Evolutionary conservation across 1,140 invertebrate genomes (phyloP).

Genomic region (Trinorchestia longiramus): DNA sequence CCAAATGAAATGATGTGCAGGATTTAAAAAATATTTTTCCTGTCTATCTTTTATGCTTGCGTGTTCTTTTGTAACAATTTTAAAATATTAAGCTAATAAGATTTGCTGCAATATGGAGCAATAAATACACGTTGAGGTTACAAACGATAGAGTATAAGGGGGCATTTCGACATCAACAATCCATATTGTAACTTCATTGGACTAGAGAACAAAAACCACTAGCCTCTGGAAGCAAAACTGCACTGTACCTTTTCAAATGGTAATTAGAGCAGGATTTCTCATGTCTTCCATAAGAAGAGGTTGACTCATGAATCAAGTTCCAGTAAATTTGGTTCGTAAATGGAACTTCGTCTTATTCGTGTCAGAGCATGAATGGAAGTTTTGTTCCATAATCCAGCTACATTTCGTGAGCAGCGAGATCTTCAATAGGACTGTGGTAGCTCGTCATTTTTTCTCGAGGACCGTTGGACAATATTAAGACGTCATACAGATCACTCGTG

Average conservation of each 20-base stretch:
- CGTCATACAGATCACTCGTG: constrained; percentile 39
- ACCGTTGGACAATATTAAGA: constrained; percentile 30
- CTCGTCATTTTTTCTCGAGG: constrained; percentile 16
- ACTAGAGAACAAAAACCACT: background rate
- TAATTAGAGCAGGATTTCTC: background rate
- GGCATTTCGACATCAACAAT: background rate
- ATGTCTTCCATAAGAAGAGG: background rate
- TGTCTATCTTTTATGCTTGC: no score
- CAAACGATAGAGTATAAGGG: background rate
- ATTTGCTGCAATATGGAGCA: background rate
- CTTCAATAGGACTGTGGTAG: constrained; percentile 32
- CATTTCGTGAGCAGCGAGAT: constrained; percentile 14
- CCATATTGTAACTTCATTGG: background rate
- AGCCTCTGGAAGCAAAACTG: background rate
- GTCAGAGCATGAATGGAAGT: background rate
- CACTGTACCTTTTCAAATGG: background rate
- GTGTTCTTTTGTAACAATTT: no score
- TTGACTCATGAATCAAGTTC: background rate
- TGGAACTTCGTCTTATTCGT: background rate
- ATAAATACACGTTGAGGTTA: background rate
- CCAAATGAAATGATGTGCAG: no score
- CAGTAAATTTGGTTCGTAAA: background rate
- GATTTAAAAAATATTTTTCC: no score
- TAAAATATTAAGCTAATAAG: background rate
- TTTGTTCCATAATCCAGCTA: constrained; percentile 31